These are phyloP conservation scores for Himalopsyche phryganea DNA, from an alignment of 1,140 invertebrate species.

Conservation along the genomic window DNA sequence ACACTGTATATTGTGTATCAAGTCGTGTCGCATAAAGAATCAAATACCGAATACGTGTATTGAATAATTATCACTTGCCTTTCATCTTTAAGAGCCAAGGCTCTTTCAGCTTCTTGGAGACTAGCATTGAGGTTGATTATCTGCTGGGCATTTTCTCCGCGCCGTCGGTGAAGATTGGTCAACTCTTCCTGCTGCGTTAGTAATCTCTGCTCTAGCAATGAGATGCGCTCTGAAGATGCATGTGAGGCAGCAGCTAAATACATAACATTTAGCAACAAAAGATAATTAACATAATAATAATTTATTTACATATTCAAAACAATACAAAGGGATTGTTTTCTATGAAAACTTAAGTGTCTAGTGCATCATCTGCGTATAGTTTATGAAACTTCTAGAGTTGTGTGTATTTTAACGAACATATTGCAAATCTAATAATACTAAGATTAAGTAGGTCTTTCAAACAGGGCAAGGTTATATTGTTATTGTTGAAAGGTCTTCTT, in stretches of 20 bases:
- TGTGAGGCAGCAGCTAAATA: conserved; percentile 25
- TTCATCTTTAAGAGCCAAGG: conserved; percentile 66
- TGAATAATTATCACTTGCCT: no score
- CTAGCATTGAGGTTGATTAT: conserved; percentile 86
- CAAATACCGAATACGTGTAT: no score
- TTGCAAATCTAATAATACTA: no score
- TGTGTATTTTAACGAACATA: no score
- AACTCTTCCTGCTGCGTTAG: conserved; percentile 87
- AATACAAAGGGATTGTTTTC: not conserved
- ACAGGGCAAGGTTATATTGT: no score
- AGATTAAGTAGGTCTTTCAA: no score
- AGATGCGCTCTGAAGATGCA: conserved; percentile 36
- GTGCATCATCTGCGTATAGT: no score
- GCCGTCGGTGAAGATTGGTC: conserved; percentile 80
- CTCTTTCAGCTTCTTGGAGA: conserved; percentile 82
- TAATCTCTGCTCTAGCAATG: conserved; percentile 63
- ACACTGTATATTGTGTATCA: no score
- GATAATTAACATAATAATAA: not conserved
- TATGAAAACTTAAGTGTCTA: not conserved
- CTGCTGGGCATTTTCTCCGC: conserved; percentile 90
- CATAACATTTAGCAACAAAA: not conserved
- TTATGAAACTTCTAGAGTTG: no score
- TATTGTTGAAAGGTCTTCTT: no score
- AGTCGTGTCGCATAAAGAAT: no score
- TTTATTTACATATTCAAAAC: not conserved